Conservation (phyloP, 2,113 vertebrate species). For the Astur gentilis region DNA sequence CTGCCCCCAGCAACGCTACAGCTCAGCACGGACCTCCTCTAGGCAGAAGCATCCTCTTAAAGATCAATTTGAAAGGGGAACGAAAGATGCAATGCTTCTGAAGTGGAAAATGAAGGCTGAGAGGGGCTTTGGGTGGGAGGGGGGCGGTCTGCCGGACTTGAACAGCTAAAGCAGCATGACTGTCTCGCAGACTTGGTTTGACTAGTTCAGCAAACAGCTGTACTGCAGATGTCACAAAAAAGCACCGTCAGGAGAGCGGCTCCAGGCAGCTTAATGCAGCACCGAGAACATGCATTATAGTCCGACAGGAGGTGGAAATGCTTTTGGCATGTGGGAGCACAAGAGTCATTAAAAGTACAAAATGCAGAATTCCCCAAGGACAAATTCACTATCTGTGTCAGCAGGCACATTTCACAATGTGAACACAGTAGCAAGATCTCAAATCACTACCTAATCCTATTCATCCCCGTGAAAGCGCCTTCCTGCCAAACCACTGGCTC, state of each 20-base stretch:
- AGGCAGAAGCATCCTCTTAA: background rate
- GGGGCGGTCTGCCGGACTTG: background rate
- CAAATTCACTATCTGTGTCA: background rate
- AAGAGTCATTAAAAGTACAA: background rate
- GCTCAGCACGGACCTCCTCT: background rate
- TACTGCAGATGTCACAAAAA: background rate
- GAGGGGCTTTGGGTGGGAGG: no score
- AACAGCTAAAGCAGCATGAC: background rate
- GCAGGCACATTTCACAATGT: fast-evolving
- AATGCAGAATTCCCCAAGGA: background rate
- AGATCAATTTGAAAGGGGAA: background rate
- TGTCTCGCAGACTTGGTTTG: background rate
- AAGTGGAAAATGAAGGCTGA: background rate
- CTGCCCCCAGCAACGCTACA: background rate
- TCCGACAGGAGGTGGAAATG: background rate
- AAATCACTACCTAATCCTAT: background rate
- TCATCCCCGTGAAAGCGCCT: fast-evolving
- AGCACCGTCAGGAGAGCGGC: fast-evolving
- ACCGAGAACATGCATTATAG: fast-evolving
- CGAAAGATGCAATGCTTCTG: background rate
- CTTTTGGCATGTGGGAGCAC: background rate
- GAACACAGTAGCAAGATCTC: background rate
- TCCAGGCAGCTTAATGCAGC: background rate
- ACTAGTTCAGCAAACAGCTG: background rate
- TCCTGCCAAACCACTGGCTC: background rate